These are phyloP conservation scores for Schrankia costaestrigalis DNA, from an alignment of 2,888 invertebrate species.

Conservation along the genomic window DNA sequence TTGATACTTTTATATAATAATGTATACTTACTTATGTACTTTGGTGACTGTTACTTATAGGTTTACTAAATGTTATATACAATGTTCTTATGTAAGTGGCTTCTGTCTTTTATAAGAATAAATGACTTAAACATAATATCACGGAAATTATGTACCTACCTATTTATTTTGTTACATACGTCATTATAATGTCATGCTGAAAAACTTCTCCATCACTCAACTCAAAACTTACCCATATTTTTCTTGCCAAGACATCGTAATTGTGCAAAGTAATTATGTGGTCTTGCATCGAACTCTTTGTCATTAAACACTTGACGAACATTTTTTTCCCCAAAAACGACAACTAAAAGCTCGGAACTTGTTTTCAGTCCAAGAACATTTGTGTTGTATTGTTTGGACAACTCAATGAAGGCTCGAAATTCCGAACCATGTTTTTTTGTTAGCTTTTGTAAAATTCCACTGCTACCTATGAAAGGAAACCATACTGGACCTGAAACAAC, in stretches of 20 bases:
- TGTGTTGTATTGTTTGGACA: conserved; percentile 81
- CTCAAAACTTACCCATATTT: conserved; percentile 77
- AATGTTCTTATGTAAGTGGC: too few species aligned
- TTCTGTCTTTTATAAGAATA: too few species aligned
- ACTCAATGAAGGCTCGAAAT: conserved; percentile 81
- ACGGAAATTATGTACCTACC: too few species aligned
- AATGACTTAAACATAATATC: too few species aligned
- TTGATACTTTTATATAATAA: too few species aligned
- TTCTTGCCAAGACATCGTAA: conserved; percentile 84
- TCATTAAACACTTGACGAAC: conserved; percentile 81
- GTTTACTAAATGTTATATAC: too few species aligned
- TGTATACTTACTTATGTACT: too few species aligned
- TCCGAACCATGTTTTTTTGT: conserved; percentile 59
- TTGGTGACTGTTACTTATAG: too few species aligned
- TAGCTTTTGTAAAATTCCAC: conserved; percentile 44
- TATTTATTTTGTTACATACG: too few species aligned
- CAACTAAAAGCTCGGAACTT: conserved; percentile 81
- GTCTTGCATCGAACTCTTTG: conserved; percentile 85
- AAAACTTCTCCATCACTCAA: too few species aligned
- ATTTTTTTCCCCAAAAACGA: conserved; percentile 82
- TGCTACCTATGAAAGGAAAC: conserved; percentile 65
- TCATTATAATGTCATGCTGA: too few species aligned
- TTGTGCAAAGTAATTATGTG: conserved; percentile 85
- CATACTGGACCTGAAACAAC: conserved; percentile 63
- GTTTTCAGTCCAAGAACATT: conserved; percentile 84